Percentiles rank a stretch among this genome's conserved stretches.
phyloP scores from a whole-genome alignment of 2,888 invertebrate species.

The Drosophila quasianomalipes region DNA sequence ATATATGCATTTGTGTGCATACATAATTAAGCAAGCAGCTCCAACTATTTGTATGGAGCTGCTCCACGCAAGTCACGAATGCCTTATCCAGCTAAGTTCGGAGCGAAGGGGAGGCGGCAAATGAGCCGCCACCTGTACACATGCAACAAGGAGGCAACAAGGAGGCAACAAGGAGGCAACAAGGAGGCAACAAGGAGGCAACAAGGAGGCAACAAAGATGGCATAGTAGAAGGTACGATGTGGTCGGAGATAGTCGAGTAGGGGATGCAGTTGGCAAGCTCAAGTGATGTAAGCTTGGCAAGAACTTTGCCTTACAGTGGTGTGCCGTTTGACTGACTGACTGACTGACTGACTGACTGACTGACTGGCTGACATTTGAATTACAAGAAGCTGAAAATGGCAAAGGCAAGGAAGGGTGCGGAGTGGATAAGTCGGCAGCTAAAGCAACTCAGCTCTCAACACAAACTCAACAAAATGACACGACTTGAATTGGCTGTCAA shows the following conservation, averaged over 20 bases:
- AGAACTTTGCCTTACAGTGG: constrained; percentile 64
- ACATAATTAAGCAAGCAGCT: constrained; percentile 4
- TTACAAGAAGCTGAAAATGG: constrained; percentile 58
- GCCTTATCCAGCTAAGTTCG: not conserved
- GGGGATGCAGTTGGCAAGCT: constrained; percentile 34
- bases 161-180: constrained; percentile 12
- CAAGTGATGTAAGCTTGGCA: constrained; percentile 62
- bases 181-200: constrained; percentile 23
- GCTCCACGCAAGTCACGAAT: constrained; percentile 27
- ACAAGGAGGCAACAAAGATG: constrained; percentile 1
- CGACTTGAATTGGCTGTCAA: constrained; percentile 80
- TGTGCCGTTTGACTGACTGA: constrained; percentile 64
- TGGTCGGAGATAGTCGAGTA: not conserved
- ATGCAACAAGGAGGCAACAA: constrained; percentile 32
- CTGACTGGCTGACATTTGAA: constrained; percentile 76
- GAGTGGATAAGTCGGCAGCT: constrained; percentile 37
- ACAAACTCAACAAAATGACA: constrained; percentile 79
- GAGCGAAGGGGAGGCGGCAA: constrained; percentile 18
- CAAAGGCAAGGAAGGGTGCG: not conserved
- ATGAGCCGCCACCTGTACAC: constrained; percentile 72
- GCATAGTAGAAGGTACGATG: not conserved
- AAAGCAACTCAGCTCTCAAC: constrained; percentile 65
- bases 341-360: constrained; percentile 77
- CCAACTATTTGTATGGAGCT: constrained; percentile 43
- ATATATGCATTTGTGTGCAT: not conserved